Percentiles rank a stretch among this genome's conserved stretches.
Conservation (phyloP, 2,797 vertebrate genomes). For the Enteromius afrohamiltoni region DNA sequence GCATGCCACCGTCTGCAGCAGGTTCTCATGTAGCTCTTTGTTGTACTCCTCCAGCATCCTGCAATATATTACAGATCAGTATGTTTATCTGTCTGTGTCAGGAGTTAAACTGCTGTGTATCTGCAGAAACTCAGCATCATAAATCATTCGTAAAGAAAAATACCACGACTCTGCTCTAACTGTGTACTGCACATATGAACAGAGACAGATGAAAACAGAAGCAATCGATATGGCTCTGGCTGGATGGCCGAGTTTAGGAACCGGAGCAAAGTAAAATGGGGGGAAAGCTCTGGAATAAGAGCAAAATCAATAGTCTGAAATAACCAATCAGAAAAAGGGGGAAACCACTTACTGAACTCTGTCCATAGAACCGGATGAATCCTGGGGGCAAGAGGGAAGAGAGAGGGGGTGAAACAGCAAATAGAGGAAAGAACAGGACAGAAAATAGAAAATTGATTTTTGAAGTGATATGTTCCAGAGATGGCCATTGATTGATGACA, state of each 20-base stretch:
- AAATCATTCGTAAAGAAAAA: background rate
- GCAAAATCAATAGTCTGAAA: slow-evolving; percentile 48
- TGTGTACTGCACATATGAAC: slow-evolving; percentile 17
- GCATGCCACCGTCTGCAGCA: slow-evolving; percentile 78
- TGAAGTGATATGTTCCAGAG: slow-evolving; percentile 42
- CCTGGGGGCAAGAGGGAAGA: slow-evolving; percentile 59
- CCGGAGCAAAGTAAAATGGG: slow-evolving; percentile 17
- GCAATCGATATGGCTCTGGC: slow-evolving; percentile 17
- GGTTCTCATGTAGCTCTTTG: slow-evolving; percentile 77
- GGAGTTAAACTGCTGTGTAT: background rate
- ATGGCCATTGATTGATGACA: slow-evolving; percentile 52
- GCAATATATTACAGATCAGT: slow-evolving; percentile 45
- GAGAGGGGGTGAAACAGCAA: slow-evolving; percentile 6
- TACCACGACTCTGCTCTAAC: background rate
- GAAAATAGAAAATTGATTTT: slow-evolving; percentile 59
- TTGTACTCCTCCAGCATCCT: slow-evolving; percentile 78
- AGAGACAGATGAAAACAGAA: slow-evolving; percentile 10
- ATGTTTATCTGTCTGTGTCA: background rate
- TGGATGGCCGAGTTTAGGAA: slow-evolving; percentile 30
- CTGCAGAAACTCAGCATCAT: background rate
- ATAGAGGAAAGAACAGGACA: slow-evolving; percentile 22
- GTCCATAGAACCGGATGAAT: slow-evolving; percentile 63
- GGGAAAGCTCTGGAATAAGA: slow-evolving; percentile 44
- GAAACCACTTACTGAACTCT: slow-evolving; percentile 75
- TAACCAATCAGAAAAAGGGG: slow-evolving; percentile 32